These are phyloP conservation scores for Epinephelus malabaricus DNA, from an alignment of 2,797 vertebrate species.

Conservation along the genomic window DNA sequence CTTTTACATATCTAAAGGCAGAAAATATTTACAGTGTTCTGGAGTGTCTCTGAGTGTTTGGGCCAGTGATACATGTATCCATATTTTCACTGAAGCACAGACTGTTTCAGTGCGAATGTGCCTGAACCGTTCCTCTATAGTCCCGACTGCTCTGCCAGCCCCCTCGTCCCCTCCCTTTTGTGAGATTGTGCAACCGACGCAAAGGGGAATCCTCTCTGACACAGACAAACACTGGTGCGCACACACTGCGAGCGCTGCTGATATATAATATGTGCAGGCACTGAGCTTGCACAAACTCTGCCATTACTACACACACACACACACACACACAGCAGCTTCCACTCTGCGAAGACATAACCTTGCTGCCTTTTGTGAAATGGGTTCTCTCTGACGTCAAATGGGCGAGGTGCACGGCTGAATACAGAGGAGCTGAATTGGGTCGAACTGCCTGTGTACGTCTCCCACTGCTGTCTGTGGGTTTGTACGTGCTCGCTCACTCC, in stretches of 20 bases:
- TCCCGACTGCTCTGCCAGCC: constrained; percentile 35
- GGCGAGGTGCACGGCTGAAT: constrained; percentile 67
- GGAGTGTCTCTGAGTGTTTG: not conserved
- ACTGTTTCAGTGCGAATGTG: constrained; percentile 17
- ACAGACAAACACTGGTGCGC: constrained; percentile 62
- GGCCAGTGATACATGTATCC: not conserved
- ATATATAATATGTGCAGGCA: constrained; percentile 73
- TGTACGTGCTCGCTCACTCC: constrained; percentile 61
- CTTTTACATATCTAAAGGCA: not conserved
- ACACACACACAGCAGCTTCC: constrained; percentile 59
- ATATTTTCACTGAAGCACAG: constrained; percentile 9
- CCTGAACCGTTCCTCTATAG: constrained; percentile 26
- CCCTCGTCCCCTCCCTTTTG: constrained; percentile 42
- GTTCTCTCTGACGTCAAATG: constrained; percentile 80
- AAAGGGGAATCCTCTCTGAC: constrained; percentile 85
- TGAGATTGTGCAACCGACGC: constrained; percentile 68
- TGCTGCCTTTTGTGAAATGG: constrained; percentile 71
- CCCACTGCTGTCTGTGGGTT: constrained; percentile 72
- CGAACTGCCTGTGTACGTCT: constrained; percentile 58
- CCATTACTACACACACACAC: constrained; percentile 40
- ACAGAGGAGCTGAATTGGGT: constrained; percentile 78
- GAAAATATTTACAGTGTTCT: not conserved
- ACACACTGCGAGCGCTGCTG: constrained; percentile 59
- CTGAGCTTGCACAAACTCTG: constrained; percentile 67
- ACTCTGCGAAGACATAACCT: constrained; percentile 67